Conservation (phyloP, 2,113 vertebrate genomes). For the Thermophis baileyi region DNA sequence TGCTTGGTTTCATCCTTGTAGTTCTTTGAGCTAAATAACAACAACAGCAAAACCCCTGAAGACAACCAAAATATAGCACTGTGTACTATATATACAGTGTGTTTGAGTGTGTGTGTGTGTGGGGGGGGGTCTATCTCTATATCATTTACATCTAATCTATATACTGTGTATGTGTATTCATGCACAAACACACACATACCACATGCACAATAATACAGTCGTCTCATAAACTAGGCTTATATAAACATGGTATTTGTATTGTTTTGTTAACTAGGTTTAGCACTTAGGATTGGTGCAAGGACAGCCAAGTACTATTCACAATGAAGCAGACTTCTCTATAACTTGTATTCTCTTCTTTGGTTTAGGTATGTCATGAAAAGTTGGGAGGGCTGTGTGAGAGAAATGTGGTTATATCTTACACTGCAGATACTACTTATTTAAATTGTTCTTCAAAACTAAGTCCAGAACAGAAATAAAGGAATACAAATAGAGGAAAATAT, state of each 20-base stretch:
- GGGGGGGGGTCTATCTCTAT: not conserved
- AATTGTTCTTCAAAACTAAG: not conserved
- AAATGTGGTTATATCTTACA: not conserved
- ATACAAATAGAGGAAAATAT: not conserved
- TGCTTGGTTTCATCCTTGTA: constrained; percentile 9
- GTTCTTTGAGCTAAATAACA: constrained; percentile 13
- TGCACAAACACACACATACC: not conserved
- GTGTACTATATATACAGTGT: not conserved
- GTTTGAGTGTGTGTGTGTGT: not conserved
- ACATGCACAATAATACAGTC: not conserved
- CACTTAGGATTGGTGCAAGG: not conserved
- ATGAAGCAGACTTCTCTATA: not conserved
- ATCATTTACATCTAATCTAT: not conserved
- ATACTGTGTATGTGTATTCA: not conserved
- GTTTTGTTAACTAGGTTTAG: not conserved
- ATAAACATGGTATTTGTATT: not conserved
- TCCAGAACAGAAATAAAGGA: not conserved
- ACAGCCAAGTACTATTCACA: not conserved
- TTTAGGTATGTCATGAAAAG: not conserved
- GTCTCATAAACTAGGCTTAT: not conserved
- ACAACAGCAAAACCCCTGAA: not conserved
- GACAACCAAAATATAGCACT: not conserved
- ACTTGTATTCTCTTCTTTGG: not conserved
- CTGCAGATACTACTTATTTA: not conserved
- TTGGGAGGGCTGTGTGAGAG: not conserved